Evolutionary conservation across 1,140 invertebrate species (phyloP), one percentile per base, ranked within the genome.

Genomic region (Pseudomyrmex sp.): DNA sequence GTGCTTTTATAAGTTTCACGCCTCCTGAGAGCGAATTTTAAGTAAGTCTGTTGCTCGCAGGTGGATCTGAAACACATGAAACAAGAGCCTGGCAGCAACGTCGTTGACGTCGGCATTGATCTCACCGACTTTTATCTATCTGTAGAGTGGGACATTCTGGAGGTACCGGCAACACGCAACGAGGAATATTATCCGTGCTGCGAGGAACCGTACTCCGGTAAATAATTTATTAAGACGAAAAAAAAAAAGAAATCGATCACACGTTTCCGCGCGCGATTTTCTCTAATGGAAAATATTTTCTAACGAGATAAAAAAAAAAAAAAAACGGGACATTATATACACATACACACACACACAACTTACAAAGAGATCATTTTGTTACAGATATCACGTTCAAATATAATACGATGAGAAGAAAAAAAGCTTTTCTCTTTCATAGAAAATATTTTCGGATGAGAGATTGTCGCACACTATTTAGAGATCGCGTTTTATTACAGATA

Each of bases 91-190:
- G 97, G 97, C 46, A 97, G 96, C 83, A 97, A 97, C 91, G 95
- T 98, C 10, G 97, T 98, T 15, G 96, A 97, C 83, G 96, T 97
- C 62, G 97, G 98, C 15, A 98, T 99, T 35, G 98, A 99, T 94
- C 95, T 99, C 52, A 97, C 96, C 20, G 98, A 99, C 92, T 99
- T 98, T 94, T 99, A 99, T 93, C 97, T 97, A 93, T 99, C 97
- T 59, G 98, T 99, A 1, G 99, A 99, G 95, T 99, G 99, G 99
- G 99, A 99, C 93, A 98, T 99, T 89, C 95, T 99, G 44, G 97
- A 98, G 94, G 98, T 99, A 50, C 98, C 98, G 46, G 98, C 97
- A 48, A 96, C 87, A 8, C 96, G 97, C 88, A 98, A 98, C 90
- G 98, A 98, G 92, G 98, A 98, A 92, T 99, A 98, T 85, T 99